Evolutionary conservation across 53 echinoderm and acorn worm genomes (phyloP).

Genomic region (Pentamera pediparva): DNA sequence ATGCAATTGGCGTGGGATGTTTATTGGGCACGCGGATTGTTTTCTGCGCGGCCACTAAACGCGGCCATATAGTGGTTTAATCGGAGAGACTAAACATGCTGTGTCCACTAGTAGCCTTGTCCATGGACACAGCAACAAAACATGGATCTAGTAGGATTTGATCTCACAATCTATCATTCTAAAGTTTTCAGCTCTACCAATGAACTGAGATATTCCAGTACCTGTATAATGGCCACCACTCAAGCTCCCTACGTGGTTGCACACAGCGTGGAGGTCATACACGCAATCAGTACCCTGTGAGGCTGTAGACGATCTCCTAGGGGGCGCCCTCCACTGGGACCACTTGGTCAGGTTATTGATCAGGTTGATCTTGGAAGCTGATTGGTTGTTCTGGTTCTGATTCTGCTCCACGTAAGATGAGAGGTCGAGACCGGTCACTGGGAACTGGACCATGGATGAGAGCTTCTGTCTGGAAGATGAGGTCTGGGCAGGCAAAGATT

Average conservation of each 20-base stretch:
- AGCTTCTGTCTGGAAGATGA: slow-evolving; percentile 69
- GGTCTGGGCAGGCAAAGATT: too few species aligned
- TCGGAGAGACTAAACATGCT: neutral
- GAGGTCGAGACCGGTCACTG: slow-evolving; percentile 74
- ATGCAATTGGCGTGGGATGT: too few species aligned
- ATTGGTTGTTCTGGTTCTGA: slow-evolving; percentile 23
- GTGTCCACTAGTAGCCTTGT: neutral
- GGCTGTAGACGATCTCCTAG: slow-evolving; percentile 35
- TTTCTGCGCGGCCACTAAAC: too few species aligned
- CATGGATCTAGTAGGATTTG: too few species aligned
- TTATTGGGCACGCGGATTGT: too few species aligned
- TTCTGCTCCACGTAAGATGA: slow-evolving; percentile 71
- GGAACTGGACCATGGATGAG: slow-evolving; percentile 74
- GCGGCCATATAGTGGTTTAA: too few species aligned
- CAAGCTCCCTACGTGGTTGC: slow-evolving; percentile 88
- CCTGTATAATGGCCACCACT: slow-evolving; percentile 96
- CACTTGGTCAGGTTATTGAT: slow-evolving; percentile 79
- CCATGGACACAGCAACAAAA: neutral
- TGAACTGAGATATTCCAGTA: too few species aligned
- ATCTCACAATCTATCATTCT: neutral
- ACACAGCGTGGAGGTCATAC: slow-evolving; percentile 90
- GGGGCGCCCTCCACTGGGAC: slow-evolving; percentile 86
- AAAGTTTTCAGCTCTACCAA: neutral
- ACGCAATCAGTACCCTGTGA: slow-evolving; percentile 47
- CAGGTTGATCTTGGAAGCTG: slow-evolving; percentile 25